These are phyloP conservation scores for Drosophila kurseongensis DNA, from an alignment of 1,140 invertebrate genomes.

Conservation along the genomic window DNA sequence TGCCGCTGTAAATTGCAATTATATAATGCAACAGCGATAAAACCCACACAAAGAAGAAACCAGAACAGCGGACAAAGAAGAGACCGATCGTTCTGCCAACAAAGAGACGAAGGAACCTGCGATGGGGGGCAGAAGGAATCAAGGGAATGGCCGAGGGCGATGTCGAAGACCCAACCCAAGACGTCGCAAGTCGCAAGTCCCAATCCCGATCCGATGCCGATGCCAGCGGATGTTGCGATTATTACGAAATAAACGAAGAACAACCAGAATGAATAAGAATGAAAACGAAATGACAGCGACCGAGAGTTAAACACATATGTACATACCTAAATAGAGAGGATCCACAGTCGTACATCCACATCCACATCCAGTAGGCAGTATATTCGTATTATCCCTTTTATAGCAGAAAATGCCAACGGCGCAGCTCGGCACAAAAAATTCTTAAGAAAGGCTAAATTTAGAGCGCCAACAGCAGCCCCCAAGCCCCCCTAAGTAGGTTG, in stretches of 20 bases:
- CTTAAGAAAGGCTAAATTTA: conserved; percentile 81
- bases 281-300: conserved; percentile 56
- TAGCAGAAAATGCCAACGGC: conserved; percentile 76
- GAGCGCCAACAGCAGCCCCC: conserved; percentile 60
- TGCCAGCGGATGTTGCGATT: conserved; percentile 76
- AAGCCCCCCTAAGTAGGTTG: conserved; percentile 74
- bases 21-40: conserved; percentile 67
- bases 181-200: conserved; percentile 38
- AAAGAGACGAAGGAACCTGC: conserved; percentile 34
- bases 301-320: conserved; percentile 4
- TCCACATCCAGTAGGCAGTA: conserved; percentile 38
- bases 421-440: conserved; percentile 59
- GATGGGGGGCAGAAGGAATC: neutral
- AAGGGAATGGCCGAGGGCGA: conserved; percentile 1
- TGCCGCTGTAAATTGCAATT: conserved; percentile 62
- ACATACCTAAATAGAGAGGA: conserved; percentile 8
- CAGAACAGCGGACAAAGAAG: conserved; percentile 29
- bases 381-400: conserved; percentile 76
- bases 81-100: conserved; percentile 44
- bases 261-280: conserved; percentile 59
- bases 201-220: conserved; percentile 23
- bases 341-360: conserved; percentile 8
- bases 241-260: conserved; percentile 79
- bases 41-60: conserved; percentile 35
- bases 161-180: conserved; percentile 44